phyloP scores from a whole-genome alignment of 2,113 vertebrate genomes.

The Theristicus caerulescens region DNA sequence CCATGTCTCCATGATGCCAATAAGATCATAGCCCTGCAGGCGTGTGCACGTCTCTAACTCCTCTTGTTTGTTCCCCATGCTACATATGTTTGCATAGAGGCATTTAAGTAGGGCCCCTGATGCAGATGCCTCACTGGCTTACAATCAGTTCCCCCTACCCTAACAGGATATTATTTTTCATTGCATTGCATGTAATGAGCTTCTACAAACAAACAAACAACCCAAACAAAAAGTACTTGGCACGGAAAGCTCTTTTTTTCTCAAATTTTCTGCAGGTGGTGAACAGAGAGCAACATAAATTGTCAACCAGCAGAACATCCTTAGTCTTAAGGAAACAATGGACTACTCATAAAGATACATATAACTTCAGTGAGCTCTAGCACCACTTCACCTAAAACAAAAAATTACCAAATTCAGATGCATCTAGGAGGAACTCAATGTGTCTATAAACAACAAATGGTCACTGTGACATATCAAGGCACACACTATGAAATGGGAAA shows the following conservation, averaged over 20 bases:
- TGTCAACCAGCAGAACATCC: background rate
- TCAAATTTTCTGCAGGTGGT: background rate
- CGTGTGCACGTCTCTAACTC: accelerated
- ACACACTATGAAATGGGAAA: background rate
- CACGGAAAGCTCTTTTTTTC: background rate
- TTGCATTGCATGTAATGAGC: background rate
- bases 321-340: background rate
- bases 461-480: background rate
- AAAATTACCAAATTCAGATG: background rate
- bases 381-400: background rate
- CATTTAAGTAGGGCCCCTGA: background rate
- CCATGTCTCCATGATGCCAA: background rate
- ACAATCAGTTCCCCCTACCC: background rate
- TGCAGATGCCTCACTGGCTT: background rate
- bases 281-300: background rate
- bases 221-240: background rate
- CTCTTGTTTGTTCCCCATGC: background rate
- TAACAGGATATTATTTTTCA: background rate
- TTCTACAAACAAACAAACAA: background rate
- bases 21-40: background rate
- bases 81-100: background rate
- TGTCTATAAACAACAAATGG: background rate
- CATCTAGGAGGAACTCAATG: background rate
- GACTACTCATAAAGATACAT: background rate
- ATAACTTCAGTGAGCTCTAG: background rate